Evolutionary conservation across 2,113 vertebrate species (phyloP).

Genomic region (Xiphophorus couchianus): DNA sequence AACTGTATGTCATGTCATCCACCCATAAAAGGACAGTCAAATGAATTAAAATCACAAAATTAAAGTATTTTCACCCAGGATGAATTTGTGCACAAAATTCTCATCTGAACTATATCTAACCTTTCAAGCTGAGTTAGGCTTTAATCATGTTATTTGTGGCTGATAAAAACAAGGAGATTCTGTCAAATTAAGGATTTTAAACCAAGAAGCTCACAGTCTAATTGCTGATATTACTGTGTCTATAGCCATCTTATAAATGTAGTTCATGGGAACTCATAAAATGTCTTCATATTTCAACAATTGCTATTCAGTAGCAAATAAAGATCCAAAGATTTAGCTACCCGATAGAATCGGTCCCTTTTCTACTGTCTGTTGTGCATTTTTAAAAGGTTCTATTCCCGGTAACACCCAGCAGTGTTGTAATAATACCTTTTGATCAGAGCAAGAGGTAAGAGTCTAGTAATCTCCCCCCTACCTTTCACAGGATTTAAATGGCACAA

Average conservation of each 20-base stretch:
- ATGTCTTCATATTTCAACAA: not conserved
- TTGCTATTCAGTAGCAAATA: slow-evolving; percentile 29
- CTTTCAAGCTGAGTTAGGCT: not conserved
- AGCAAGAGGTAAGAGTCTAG: slow-evolving; percentile 68
- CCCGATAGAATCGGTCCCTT: slow-evolving; percentile 10
- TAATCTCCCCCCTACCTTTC: slow-evolving; percentile 63
- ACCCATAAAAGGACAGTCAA: not conserved
- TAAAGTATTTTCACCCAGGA: too few species aligned
- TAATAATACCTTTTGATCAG: slow-evolving; percentile 74
- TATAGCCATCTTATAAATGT: not conserved
- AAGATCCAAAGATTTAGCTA: slow-evolving; percentile 21
- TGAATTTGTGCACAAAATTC: not conserved
- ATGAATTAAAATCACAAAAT: too few species aligned
- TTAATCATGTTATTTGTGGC: too few species aligned
- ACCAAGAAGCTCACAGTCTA: not conserved
- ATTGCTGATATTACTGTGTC: not conserved
- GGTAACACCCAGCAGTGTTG: slow-evolving; percentile 55
- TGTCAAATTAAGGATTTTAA: not conserved
- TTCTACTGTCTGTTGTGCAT: slow-evolving; percentile 28
- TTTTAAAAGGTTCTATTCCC: slow-evolving; percentile 62
- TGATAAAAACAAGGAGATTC: not conserved
- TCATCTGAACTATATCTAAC: not conserved
- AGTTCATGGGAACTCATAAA: slow-evolving; percentile 26
- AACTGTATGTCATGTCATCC: not conserved
- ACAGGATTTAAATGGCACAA: slow-evolving; percentile 49